Base-by-base conservation (phyloP, 2,113 vertebrate species). In the Litocranius walleri region DNA sequence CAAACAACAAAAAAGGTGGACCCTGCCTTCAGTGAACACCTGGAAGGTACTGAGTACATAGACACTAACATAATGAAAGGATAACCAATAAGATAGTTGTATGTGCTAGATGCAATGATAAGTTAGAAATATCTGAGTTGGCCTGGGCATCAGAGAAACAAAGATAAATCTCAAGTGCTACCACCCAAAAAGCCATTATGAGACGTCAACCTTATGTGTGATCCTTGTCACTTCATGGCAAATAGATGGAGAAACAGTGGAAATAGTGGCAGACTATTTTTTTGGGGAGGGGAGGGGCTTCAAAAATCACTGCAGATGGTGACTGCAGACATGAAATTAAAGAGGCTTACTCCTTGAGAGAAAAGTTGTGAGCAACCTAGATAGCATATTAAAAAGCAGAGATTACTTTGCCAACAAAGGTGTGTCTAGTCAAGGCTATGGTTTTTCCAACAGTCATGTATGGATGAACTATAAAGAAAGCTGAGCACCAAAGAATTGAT, bases 351-450 rank as follows among this genome's bases (percentile, higher is more conserved):
- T 71, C n/a, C 67, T 12, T 71, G 67, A 19, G 19, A 23, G n/a
- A 40, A 71, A 71, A 71, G 67, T 23, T 40, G 19, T 71, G 67
- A 71, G 17, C 67, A 40, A 71, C 10, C 19, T 71, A 71, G n/a
- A 71, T 1, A 23, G 67, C n/a, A 71, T 40, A 40, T 71, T 71
- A 40, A 71, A 71, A 71, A 40, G 5, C 67, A 12, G n/a, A 71
- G n/a, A 71, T 71, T 40, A 36, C n/a, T 71, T 71, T 71, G 67
- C 33, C 67, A 71, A 12, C n/a, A 71, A 71, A 71, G 67, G 2
- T 71, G 19, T 0, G 0, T 21, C n/a, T 71, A 36, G n/a, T 71
- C 67, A 36, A 71, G 9, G 67, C n/a, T 71, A 36, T 71, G 64
- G 64, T 71, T 71, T 36, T 71, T 71, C 19, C n/a, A 36, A 9